These are phyloP conservation scores for Cordilura impudica DNA, from an alignment of 2,888 invertebrate species.

Conservation along the genomic window DNA sequence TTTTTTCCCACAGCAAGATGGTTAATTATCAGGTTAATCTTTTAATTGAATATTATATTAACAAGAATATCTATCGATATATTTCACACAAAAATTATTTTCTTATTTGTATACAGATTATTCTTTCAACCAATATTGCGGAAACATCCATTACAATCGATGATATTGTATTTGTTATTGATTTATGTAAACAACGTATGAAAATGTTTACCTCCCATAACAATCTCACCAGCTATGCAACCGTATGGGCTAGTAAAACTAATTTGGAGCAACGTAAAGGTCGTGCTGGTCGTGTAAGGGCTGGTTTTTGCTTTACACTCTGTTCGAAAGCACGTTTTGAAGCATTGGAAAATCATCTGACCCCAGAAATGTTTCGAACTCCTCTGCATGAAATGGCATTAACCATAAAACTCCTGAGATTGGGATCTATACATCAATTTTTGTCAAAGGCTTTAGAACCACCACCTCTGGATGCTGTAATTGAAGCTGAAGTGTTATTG, in stretches of 20 bases:
- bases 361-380: slow-evolving; percentile 98
- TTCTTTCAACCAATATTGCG: slow-evolving; percentile 98
- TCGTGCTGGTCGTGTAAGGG: slow-evolving; percentile 95
- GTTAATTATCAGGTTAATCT: no score
- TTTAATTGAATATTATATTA: no score
- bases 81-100: no score
- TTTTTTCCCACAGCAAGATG: no score
- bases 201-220: slow-evolving; percentile 98
- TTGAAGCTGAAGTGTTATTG: slow-evolving; percentile 93
- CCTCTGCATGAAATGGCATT: slow-evolving; percentile 96
- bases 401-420: slow-evolving; percentile 89
- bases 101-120: slow-evolving; percentile 82
- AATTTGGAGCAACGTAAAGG: slow-evolving; percentile 94
- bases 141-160: slow-evolving; percentile 99
- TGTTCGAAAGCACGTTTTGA: slow-evolving; percentile 88
- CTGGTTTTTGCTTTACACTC: slow-evolving; percentile 95
- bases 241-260: slow-evolving; percentile 96
- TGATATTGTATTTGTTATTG: slow-evolving; percentile 98
- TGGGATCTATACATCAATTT: slow-evolving; percentile 96
- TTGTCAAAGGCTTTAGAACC: slow-evolving; percentile 97
- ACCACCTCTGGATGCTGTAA: slow-evolving; percentile 97
- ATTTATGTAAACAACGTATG: slow-evolving; percentile 98
- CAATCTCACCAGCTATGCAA: slow-evolving; percentile 99
- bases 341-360: slow-evolving; percentile 91
- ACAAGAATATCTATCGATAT: no score